phyloP scores from a whole-genome alignment of 2,888 invertebrate genomes.

The Congeria kusceri region DNA sequence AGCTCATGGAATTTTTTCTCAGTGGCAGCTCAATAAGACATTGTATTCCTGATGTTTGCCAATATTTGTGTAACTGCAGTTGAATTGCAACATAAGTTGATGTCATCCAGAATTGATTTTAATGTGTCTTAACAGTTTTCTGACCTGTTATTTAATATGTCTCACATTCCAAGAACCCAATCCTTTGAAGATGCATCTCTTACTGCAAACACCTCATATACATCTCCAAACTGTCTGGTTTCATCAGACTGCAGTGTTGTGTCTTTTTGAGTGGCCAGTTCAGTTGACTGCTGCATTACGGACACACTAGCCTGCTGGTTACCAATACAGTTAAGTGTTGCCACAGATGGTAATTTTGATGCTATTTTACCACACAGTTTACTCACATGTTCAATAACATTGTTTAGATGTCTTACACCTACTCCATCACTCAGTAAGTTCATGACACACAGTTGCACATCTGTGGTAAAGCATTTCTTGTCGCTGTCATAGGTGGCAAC shows the following conservation, averaged over 20 bases:
- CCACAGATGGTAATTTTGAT: conserved; percentile 5
- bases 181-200: conserved; percentile 5
- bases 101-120: background rate
- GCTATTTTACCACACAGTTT: background rate
- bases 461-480: background rate
- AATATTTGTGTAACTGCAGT: no score
- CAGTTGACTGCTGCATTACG: background rate
- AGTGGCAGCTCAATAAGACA: conserved; percentile 19
- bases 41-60: conserved; percentile 3
- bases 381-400: conserved; percentile 1
- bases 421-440: conserved; percentile 12
- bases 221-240: conserved; percentile 5
- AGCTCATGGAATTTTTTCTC: conserved; percentile 1
- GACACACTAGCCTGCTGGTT: background rate
- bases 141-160: conserved; percentile 1
- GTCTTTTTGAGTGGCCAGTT: background rate
- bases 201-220: conserved; percentile 3
- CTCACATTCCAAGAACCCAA: conserved; percentile 10
- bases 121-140: background rate
- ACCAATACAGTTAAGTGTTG: conserved; percentile 9
- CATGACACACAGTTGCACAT: background rate
- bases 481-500: background rate
- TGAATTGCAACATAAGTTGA: background rate
- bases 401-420: conserved; percentile 4
- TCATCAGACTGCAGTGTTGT: conserved; percentile 3